phyloP scores from a whole-genome alignment of 2,113 vertebrate species.

The Ciconia maguari region DNA sequence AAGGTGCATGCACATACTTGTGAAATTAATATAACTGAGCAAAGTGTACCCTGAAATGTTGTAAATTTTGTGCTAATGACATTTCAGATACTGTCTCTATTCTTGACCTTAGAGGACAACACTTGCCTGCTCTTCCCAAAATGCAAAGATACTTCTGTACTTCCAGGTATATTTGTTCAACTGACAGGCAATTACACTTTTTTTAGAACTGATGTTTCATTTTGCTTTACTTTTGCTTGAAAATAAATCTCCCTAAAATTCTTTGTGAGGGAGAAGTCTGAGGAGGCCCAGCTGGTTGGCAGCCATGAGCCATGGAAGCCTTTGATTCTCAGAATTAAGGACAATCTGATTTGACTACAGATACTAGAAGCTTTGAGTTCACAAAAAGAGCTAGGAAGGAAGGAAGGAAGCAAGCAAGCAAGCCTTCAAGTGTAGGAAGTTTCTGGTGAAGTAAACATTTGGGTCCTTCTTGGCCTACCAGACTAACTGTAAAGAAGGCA shows the following conservation, averaged over 20 bases:
- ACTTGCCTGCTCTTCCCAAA: neutral
- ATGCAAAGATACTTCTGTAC: neutral
- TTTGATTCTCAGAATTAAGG: neutral
- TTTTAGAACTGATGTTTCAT: neutral
- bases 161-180: neutral
- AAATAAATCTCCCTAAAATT: constrained; percentile 1
- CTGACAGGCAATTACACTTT: neutral
- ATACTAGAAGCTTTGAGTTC: neutral
- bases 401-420: neutral
- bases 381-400: neutral
- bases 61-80: neutral
- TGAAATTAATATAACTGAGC: neutral
- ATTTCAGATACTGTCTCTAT: neutral
- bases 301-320: neutral
- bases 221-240: neutral
- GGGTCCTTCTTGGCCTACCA: neutral
- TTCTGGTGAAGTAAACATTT: neutral
- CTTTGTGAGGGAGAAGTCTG: neutral
- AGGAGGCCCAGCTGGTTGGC: neutral
- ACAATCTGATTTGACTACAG: neutral
- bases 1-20: neutral
- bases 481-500: neutral
- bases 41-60: neutral
- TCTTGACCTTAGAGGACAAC: neutral
- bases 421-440: neutral